Conservation (phyloP, 1,140 invertebrate genomes). For the Drosophila triauraria region DNA sequence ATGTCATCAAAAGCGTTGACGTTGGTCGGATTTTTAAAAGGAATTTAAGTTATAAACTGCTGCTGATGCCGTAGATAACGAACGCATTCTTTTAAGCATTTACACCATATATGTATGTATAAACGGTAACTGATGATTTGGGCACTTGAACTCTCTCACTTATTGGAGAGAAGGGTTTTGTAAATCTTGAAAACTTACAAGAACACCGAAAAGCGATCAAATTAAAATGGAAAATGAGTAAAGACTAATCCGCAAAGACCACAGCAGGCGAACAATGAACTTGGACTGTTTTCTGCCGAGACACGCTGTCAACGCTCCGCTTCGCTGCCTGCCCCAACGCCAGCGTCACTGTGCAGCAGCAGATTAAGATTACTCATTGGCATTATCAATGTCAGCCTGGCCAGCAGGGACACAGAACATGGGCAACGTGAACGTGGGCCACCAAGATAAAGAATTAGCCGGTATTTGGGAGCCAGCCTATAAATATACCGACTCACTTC, state of each 20-base stretch:
- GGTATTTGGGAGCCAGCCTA: conserved; percentile 63
- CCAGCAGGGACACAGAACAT: conserved; percentile 45
- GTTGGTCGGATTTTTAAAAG: no score
- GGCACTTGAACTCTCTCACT: not conserved
- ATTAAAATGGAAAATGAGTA: conserved; percentile 30
- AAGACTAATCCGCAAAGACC: conserved; percentile 35
- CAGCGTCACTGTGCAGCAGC: conserved; percentile 22
- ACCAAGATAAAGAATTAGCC: conserved; percentile 73
- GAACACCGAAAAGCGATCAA: conserved; percentile 39
- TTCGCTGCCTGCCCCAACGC: conserved; percentile 57
- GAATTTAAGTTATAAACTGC: no score
- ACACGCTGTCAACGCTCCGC: conserved; percentile 60
- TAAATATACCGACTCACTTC: conserved; percentile 59
- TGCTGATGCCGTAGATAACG: no score
- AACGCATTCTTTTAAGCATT: no score
- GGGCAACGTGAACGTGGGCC: conserved; percentile 42
- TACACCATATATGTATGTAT: no score
- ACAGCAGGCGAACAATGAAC: conserved; percentile 76
- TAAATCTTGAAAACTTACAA: conserved; percentile 41
- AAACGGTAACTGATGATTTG: not conserved
- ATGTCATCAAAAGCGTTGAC: no score
- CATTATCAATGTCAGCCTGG: conserved; percentile 71
- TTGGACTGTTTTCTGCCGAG: conserved; percentile 59
- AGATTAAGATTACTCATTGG: conserved; percentile 67
- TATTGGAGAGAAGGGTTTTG: not conserved